Evolutionary conservation across 2,113 vertebrate species (phyloP).

Genomic region (Pygoscelis antarcticus): DNA sequence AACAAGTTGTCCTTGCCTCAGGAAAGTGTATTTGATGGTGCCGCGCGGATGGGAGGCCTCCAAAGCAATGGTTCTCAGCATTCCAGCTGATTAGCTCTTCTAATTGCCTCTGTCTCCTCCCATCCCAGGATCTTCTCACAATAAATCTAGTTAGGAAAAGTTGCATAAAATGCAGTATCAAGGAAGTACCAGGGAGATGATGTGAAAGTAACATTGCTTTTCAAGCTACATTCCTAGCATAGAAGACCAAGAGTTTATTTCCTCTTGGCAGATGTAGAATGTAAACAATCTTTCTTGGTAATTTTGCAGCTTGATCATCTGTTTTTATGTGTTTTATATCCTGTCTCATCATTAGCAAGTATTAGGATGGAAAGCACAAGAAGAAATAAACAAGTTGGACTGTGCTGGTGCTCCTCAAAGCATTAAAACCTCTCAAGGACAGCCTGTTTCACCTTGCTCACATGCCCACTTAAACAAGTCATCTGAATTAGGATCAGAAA

Average conservation of each 20-base stretch:
- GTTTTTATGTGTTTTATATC: not conserved
- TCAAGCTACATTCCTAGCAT: slow-evolving; percentile 51
- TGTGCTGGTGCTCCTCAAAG: not conserved
- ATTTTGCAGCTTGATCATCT: not conserved
- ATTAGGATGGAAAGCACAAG: not conserved
- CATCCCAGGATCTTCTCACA: slow-evolving; percentile 31
- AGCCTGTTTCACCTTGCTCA: not conserved
- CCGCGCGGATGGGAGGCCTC: not conserved
- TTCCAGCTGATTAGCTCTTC: slow-evolving; percentile 32
- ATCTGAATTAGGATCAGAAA: not conserved
- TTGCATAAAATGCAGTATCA: not conserved
- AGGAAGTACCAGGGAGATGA: slow-evolving; percentile 24
- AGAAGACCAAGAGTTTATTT: slow-evolving; percentile 53
- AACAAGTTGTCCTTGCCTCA: slow-evolving; percentile 40
- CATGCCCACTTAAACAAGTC: not conserved
- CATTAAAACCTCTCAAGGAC: not conserved
- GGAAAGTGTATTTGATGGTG: slow-evolving; percentile 11
- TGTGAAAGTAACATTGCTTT: slow-evolving; percentile 19
- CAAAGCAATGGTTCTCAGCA: slow-evolving; percentile 24
- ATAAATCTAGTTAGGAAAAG: not conserved
- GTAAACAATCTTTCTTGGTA: slow-evolving; percentile 2
- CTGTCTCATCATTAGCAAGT: not conserved
- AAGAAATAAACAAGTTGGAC: not conserved
- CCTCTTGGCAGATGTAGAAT: slow-evolving; percentile 38
- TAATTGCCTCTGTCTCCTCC: not conserved